Evolutionary conservation across 2,888 invertebrate species (phyloP), one percentile per base, ranked within the genome.

Genomic region (Erebia aethiops): DNA sequence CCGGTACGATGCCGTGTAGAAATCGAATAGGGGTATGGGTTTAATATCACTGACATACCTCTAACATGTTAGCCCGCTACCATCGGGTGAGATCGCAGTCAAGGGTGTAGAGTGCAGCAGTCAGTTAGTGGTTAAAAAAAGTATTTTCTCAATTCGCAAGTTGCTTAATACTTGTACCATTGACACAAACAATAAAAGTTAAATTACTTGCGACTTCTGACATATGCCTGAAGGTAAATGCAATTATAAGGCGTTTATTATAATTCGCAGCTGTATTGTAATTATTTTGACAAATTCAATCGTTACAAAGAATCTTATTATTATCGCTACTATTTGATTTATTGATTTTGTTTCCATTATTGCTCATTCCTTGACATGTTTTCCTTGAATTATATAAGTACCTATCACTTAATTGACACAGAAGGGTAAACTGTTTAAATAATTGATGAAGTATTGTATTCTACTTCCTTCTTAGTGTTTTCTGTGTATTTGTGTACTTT

Each of bases 151-250:
- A 3, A 46, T 13, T 46, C 46, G 41, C 13, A n/a, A 13, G 1
- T 1, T 9, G 14, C 71, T 74, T 72, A 43, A 74, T 1, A 72
- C 72, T 79, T 80, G 70, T 1, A 70, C 77, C 73, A 69, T 14
- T 9, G 57, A 54, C 67, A 67, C 67, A 62, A 72, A 79, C 75
- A 82, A 79, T 81, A 77, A 80, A 81, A 83, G 79, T 81, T 81
- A 81, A 82, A 81, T 78, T 79, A 79, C 79, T 79, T 78, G 75
- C 78, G 79, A 81, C 79, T 80, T 71, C 74, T 73, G 78, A 81
- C 82, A 81, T 77, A 75, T 72, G 79, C 76, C 74, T 72, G 79
- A 81, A 82, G 82, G 81, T 81, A 78, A 80, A 78, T 73, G 77
- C 80, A 81, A 84, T 84, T 82, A 82, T 74, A 77, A 74, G 74